Evolutionary conservation across 2,113 vertebrate genomes (phyloP).

Genomic region (Illadopsis cleaveri): DNA sequence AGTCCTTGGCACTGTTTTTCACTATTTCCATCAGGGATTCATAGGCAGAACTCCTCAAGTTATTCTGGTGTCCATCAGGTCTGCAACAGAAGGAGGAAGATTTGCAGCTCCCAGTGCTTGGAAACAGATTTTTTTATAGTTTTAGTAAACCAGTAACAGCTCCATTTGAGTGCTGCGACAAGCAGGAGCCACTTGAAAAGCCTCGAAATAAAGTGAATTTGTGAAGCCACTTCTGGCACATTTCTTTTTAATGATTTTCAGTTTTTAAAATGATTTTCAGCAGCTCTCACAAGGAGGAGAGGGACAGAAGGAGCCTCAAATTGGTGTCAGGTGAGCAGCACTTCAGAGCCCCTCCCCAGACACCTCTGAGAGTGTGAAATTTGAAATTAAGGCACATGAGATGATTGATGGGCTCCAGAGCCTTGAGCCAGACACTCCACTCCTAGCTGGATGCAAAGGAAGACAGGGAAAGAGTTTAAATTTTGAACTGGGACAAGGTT

Average conservation of each 20-base stretch:
- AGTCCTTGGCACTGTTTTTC: constrained; percentile 99
- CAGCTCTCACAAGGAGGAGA: neutral
- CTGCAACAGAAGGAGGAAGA: constrained; percentile 61
- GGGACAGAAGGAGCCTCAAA: neutral
- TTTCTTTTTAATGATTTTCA: neutral
- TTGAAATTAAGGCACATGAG: neutral
- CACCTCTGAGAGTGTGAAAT: neutral
- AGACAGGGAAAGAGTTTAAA: neutral
- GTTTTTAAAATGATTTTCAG: neutral
- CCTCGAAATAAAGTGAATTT: neutral
- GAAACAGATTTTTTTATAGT: neutral
- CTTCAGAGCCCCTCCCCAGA: neutral
- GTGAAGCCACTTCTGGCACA: neutral
- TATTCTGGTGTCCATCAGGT: constrained; percentile 98
- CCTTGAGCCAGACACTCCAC: neutral
- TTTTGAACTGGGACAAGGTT: neutral
- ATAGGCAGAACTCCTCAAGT: constrained; percentile 94
- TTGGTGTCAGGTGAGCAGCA: neutral
- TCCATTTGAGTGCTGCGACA: neutral
- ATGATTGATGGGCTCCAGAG: neutral
- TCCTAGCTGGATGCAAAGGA: neutral
- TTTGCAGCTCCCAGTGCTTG: neutral
- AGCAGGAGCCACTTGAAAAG: neutral
- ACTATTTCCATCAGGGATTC: constrained; percentile 99
- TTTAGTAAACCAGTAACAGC: neutral